Base-by-base conservation (phyloP, 2,113 vertebrate species). In the Lepisosteus oculatus region DNA sequence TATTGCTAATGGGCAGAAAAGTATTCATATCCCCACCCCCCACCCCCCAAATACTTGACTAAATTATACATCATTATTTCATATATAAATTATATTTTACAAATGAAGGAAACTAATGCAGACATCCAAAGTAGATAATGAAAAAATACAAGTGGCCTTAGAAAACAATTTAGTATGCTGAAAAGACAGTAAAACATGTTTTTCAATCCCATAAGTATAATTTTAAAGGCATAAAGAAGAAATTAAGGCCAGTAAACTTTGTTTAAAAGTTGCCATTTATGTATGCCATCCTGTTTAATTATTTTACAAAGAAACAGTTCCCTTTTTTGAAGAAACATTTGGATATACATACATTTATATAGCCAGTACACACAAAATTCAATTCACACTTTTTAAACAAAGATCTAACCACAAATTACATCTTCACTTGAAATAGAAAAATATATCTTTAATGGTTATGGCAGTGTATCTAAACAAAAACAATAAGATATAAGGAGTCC, bases 281-380 rank as follows among this genome's bases (percentile, higher is more conserved):
- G 8, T 41, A 11, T 65, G 4, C 9, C 42, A 15, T 65, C 17
- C 29, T 65, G 8, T 64, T 9, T 41, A 29, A 29, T 29, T 29
- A 11, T 29, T 64, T 43, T 64, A 43, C 42, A 42, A 81, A 79
- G 81, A 83, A 68, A 81, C 8, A 67, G 84, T 87, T 86, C 86
- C 83, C 86, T 91, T 88, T 77, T 85, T 87, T 84, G 89, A 65
- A 72, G 41, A 42, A n/a, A 66, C 56, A 87, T 87, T 77, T 77
- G 83, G 85, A 87, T 87, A 56, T 68, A 74, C 57, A 69, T 45
- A 73, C n/a, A 55, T 66, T 68, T 69, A 72, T 78, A 84, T 75
- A 82, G 76, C 70, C 77, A 77, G 73, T 66, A 73, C 76, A 84
- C 74, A 83, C 68, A 70, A 59, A 81, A 72, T 76, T 67, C 71